Conservation (phyloP, 2,888 invertebrate genomes). For the Eurytoma californica region DNA sequence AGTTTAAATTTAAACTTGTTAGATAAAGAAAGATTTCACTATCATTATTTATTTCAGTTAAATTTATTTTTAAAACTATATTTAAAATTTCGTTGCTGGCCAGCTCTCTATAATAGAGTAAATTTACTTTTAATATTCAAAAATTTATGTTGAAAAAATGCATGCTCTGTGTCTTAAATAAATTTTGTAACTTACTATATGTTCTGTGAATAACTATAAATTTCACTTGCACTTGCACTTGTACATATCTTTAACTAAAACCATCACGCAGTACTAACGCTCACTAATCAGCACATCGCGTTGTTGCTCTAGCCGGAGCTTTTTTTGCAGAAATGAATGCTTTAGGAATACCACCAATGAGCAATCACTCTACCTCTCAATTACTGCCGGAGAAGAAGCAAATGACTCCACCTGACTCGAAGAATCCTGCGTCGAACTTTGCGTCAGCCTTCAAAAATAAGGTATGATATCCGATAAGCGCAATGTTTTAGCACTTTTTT, state of each 20-base stretch:
- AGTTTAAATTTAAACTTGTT: no score
- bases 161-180: slow-evolving; percentile 22
- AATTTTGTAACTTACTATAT: not conserved
- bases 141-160: slow-evolving; percentile 8
- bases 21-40: no score
- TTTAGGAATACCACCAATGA: slow-evolving; percentile 69
- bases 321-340: slow-evolving; percentile 73
- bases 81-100: no score
- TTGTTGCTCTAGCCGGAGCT: slow-evolving; percentile 72
- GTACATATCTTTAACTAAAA: slow-evolving; percentile 32
- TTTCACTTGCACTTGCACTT: slow-evolving; percentile 46
- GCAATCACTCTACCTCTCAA: slow-evolving; percentile 69
- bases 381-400: slow-evolving; percentile 78
- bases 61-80: not conserved
- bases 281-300: slow-evolving; percentile 66
- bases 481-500: no score
- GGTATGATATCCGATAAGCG: slow-evolving; percentile 61
- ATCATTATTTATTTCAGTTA: slow-evolving; percentile 3
- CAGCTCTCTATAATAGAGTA: not conserved
- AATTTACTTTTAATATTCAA: not conserved
- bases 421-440: slow-evolving; percentile 78
- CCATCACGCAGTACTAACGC: slow-evolving; percentile 57
- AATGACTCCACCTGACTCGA: slow-evolving; percentile 76
- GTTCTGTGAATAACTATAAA: slow-evolving; percentile 19
- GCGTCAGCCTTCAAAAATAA: slow-evolving; percentile 82